Percentiles rank a stretch among this genome's conserved stretches.
Evolutionary conservation across 2,888 invertebrate species (phyloP).

Genomic region (Amiota minor): DNA sequence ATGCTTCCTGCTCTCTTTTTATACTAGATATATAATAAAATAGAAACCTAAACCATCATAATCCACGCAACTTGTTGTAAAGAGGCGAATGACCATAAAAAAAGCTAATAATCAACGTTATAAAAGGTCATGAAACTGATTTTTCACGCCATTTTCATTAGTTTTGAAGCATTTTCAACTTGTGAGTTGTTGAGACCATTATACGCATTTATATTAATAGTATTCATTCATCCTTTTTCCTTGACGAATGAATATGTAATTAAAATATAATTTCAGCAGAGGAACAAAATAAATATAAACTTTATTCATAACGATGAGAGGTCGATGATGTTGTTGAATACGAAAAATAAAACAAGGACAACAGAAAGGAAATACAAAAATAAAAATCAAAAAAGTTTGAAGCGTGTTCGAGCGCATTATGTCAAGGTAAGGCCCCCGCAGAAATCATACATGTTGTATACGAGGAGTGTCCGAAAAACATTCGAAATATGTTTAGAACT

Average conservation of each 20-base stretch:
- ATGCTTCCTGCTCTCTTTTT: slow-evolving; percentile 36
- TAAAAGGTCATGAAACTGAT: slow-evolving; percentile 68
- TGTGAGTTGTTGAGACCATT: slow-evolving; percentile 2
- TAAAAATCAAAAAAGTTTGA: slow-evolving; percentile 9
- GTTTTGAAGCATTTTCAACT: slow-evolving; percentile 36
- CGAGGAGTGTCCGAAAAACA: too few species aligned
- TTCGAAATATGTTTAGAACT: too few species aligned
- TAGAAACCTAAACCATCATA: too few species aligned
- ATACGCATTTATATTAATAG: not conserved
- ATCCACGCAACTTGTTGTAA: too few species aligned
- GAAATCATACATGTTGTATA: too few species aligned
- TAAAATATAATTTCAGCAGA: slow-evolving; percentile 63
- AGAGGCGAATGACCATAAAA: slow-evolving; percentile 10
- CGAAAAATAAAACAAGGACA: too few species aligned
- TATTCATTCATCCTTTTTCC: slow-evolving; percentile 23
- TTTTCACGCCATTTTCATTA: slow-evolving; percentile 67
- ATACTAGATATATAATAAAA: too few species aligned
- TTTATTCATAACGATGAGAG: not conserved
- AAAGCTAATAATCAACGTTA: slow-evolving; percentile 58
- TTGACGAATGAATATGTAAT: slow-evolving; percentile 63
- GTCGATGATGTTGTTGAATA: too few species aligned
- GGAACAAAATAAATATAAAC: slow-evolving; percentile 39
- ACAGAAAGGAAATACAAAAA: not conserved
- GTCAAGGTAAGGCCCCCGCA: not conserved
- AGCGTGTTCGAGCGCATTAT: slow-evolving; percentile 25